Evolutionary conservation across 1,140 invertebrate genomes (phyloP).

Genomic region (Caerostris extrusa): DNA sequence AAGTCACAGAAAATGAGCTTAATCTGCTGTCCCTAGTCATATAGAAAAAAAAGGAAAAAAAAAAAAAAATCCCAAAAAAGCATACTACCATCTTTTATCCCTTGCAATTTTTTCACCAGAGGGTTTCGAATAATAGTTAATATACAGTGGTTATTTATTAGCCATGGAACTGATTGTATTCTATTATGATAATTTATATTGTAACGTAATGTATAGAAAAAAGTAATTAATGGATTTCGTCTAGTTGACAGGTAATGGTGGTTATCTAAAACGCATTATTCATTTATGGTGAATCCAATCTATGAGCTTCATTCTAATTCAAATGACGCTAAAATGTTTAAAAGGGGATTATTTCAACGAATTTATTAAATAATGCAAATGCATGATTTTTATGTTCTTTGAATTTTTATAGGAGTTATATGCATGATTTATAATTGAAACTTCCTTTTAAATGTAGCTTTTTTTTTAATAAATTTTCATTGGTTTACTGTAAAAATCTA

Average conservation of each 20-base stretch:
- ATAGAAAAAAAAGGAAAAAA: neutral
- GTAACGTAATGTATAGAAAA: neutral
- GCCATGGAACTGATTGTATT: neutral
- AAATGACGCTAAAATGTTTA: too few species aligned
- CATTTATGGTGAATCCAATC: neutral
- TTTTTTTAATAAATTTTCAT: too few species aligned
- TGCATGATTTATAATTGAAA: too few species aligned
- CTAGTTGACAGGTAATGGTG: neutral
- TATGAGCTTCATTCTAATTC: too few species aligned
- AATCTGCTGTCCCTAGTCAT: conserved; percentile 28
- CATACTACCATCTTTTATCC: neutral
- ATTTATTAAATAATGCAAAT: too few species aligned
- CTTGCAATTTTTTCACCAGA: conserved; percentile 1
- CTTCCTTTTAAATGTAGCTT: too few species aligned
- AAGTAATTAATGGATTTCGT: neutral
- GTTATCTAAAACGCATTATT: neutral
- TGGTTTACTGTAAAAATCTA: too few species aligned
- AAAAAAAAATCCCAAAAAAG: neutral
- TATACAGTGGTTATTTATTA: conserved; percentile 6
- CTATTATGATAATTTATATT: conserved; percentile 25
- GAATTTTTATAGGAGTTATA: too few species aligned
- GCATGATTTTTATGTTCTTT: too few species aligned
- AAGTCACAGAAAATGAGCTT: conserved; percentile 57
- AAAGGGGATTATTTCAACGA: too few species aligned
- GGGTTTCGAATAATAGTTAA: conserved; percentile 35